Evolutionary conservation across 2,797 vertebrate species (phyloP).

Genomic region (Eremophila alpestris): DNA sequence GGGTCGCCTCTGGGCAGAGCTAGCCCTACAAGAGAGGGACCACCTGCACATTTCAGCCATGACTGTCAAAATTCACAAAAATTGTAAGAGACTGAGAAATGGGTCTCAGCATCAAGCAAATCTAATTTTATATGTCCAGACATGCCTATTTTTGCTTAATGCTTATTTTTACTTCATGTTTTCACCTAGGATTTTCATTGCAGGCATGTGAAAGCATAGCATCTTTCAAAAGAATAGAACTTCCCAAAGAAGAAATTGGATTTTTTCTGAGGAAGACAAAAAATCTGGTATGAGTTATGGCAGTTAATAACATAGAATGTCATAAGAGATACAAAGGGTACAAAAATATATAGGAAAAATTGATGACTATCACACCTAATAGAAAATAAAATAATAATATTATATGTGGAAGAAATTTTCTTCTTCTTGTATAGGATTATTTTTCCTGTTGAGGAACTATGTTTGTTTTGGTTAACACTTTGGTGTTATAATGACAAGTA

Average conservation of each 20-base stretch:
- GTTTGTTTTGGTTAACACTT: not conserved
- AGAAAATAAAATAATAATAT: not conserved
- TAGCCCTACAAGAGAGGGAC: too few species aligned
- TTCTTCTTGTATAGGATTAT: not conserved
- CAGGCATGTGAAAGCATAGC: not conserved
- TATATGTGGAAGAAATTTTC: not conserved
- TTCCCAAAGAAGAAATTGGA: not conserved
- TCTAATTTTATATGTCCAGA: not conserved
- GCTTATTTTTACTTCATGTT: not conserved
- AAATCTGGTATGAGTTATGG: not conserved
- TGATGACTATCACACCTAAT: not conserved
- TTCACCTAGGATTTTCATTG: not conserved
- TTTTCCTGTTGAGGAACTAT: not conserved
- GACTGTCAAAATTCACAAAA: not conserved
- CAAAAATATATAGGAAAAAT: not conserved
- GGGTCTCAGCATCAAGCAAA: not conserved
- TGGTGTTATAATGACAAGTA: not conserved
- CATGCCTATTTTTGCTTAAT: not conserved
- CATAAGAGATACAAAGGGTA: not conserved
- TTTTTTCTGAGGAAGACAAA: not conserved
- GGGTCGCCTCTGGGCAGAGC: too few species aligned
- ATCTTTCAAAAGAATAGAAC: not conserved
- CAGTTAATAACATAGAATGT: not conserved
- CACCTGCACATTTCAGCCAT: too few species aligned
- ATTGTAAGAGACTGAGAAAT: not conserved